Evolutionary conservation across 2,888 invertebrate species (phyloP).

Genomic region (Strigamia transsilvanica): DNA sequence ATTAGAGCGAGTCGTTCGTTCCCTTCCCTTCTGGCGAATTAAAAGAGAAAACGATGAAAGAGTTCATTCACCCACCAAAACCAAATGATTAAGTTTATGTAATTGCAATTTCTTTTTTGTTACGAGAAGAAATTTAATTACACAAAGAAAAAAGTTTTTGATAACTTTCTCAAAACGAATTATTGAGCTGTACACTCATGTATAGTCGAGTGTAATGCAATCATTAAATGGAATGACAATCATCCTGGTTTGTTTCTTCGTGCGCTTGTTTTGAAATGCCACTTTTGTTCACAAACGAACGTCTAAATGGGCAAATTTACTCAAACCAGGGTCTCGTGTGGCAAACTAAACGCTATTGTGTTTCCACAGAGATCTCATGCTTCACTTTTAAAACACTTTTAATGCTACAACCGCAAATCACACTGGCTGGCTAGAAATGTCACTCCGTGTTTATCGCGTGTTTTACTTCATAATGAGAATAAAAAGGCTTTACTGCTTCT

Average conservation of each 20-base stretch:
- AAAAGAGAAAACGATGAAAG: constrained; percentile 33
- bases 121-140: constrained; percentile 29
- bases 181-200: constrained; percentile 11
- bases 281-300: constrained; percentile 18
- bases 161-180: constrained; percentile 27
- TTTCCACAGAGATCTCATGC: not conserved
- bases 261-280: constrained; percentile 30
- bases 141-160: constrained; percentile 28
- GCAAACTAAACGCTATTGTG: not conserved
- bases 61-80: constrained; percentile 43
- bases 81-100: constrained; percentile 37
- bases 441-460: too few species aligned
- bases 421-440: too few species aligned
- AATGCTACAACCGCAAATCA: constrained; percentile 3
- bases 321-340: constrained; percentile 15
- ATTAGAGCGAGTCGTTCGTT: not conserved
- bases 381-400: not conserved
- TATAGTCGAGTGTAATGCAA: not conserved
- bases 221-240: constrained; percentile 26
- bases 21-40: not conserved
- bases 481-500: too few species aligned
- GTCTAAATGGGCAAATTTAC: constrained; percentile 20
- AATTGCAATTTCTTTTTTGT: constrained; percentile 3
- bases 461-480: too few species aligned
- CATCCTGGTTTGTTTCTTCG: constrained; percentile 6